A percentile compares a stretch with the other conserved stretches of the same genome.
Conservation (phyloP, 2,113 vertebrate species). For the Hucho hucho region DNA sequence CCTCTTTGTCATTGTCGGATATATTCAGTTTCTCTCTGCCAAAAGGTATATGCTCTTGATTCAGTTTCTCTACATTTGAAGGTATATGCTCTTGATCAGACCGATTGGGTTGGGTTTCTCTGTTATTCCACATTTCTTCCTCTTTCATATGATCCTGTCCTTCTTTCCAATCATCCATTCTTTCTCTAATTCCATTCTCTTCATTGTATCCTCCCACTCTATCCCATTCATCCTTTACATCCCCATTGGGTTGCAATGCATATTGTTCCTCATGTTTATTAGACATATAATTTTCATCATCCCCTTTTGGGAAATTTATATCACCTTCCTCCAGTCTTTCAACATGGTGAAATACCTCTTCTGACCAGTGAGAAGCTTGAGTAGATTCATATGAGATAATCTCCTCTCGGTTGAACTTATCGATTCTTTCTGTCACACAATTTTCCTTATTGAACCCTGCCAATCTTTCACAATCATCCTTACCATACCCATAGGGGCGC, state of each 20-base stretch:
- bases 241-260: constrained; percentile 60
- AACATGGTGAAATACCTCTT: constrained; percentile 1
- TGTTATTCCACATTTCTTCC: constrained; percentile 17
- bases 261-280: constrained; percentile 10
- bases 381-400: constrained; percentile 5
- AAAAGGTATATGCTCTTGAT: neutral
- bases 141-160: neutral
- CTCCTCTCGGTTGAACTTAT: constrained; percentile 9
- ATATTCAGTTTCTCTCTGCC: constrained; percentile 11
- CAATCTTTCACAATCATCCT: constrained; percentile 63
- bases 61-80: constrained; percentile 31
- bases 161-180: neutral
- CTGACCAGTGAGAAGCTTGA: neutral
- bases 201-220: constrained; percentile 57
- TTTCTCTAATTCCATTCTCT: constrained; percentile 28
- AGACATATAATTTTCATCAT: neutral
- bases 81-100: constrained; percentile 57
- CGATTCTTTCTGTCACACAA: constrained; percentile 7
- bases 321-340: constrained; percentile 4
- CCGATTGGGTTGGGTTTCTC: constrained; percentile 40
- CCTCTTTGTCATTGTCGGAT: constrained; percentile 32
- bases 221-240: constrained; percentile 64
- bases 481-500: constrained; percentile 63
- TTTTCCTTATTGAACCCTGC: constrained; percentile 42
- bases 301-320: neutral